Evolutionary conservation across 2,888 invertebrate genomes (phyloP).

Genomic region (Esperia sulphurella): DNA sequence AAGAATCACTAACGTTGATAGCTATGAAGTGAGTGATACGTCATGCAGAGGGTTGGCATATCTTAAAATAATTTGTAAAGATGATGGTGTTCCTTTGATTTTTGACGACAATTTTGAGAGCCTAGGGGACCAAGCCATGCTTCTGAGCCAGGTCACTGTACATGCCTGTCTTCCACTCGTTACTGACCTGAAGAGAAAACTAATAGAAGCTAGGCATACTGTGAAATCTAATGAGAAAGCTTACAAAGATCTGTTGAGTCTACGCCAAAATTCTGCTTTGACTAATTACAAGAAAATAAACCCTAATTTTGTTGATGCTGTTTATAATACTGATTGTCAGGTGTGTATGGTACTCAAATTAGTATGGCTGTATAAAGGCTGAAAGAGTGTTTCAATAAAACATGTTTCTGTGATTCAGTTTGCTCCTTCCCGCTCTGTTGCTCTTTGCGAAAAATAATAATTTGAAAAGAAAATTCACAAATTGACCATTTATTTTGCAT

Average conservation of each 20-base stretch:
- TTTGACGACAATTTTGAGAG: slow-evolving; percentile 55
- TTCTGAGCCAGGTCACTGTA: slow-evolving; percentile 12
- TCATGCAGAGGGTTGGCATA: slow-evolving; percentile 39
- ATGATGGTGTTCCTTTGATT: slow-evolving; percentile 53
- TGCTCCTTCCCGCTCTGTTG: no score
- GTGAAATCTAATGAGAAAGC: slow-evolving; percentile 43
- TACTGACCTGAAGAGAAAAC: slow-evolving; percentile 45
- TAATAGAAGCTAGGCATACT: slow-evolving; percentile 50
- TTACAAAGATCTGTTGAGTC: slow-evolving; percentile 34
- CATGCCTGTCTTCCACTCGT: slow-evolving; percentile 36
- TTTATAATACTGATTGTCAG: slow-evolving; percentile 29
- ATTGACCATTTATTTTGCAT: no score
- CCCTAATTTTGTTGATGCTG: slow-evolving; percentile 34
- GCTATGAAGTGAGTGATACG: slow-evolving; percentile 41
- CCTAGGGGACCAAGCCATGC: slow-evolving; percentile 22
- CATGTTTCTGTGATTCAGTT: no score
- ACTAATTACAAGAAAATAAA: slow-evolving; percentile 36
- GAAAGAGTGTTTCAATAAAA: no score
- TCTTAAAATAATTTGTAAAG: slow-evolving; percentile 42
- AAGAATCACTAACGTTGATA: slow-evolving; percentile 38
- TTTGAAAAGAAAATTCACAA: no score
- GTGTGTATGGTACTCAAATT: slow-evolving; percentile 24
- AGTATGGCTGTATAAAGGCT: no score
- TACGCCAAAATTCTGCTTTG: slow-evolving; percentile 46
- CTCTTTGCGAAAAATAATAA: no score